These are phyloP conservation scores for Champsocephalus esox DNA, from an alignment of 2,797 vertebrate genomes.

Conservation along the genomic window DNA sequence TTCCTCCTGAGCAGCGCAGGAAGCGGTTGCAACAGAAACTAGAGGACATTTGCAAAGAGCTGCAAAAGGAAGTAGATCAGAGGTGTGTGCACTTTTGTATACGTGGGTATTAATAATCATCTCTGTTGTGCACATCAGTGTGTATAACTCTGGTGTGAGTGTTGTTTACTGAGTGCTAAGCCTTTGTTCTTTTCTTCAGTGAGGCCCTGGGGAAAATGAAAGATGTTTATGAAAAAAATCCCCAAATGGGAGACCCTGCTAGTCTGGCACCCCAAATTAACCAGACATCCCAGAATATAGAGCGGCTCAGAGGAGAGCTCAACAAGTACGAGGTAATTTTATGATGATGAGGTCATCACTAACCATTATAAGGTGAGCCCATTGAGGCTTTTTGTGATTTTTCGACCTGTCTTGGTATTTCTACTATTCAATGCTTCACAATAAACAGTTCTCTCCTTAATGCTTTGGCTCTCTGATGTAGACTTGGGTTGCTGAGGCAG, in stretches of 20 bases:
- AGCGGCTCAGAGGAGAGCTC: slow-evolving; percentile 87
- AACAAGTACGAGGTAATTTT: slow-evolving; percentile 91
- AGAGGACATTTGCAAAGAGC: slow-evolving; percentile 87
- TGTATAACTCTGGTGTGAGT: slow-evolving; percentile 34
- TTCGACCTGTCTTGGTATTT: not conserved
- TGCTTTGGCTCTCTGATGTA: slow-evolving; percentile 43
- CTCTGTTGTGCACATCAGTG: slow-evolving; percentile 48
- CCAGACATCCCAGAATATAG: slow-evolving; percentile 90
- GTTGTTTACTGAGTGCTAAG: slow-evolving; percentile 67
- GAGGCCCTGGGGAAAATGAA: slow-evolving; percentile 95
- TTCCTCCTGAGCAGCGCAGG: slow-evolving; percentile 92
- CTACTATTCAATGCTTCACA: not conserved
- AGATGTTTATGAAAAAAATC: slow-evolving; percentile 94
- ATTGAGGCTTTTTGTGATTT: not conserved
- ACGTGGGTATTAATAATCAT: slow-evolving; percentile 53
- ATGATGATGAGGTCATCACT: not conserved
- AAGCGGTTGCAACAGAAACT: slow-evolving; percentile 91
- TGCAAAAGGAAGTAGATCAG: slow-evolving; percentile 93
- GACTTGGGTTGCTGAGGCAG: slow-evolving; percentile 90
- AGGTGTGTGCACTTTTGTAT: slow-evolving; percentile 81
- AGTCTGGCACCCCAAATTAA: slow-evolving; percentile 90
- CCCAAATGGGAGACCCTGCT: slow-evolving; percentile 93
- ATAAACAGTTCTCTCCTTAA: not conserved
- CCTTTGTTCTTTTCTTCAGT: slow-evolving; percentile 68
- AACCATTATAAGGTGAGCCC: not conserved